Evolutionary conservation across 2,797 vertebrate species (phyloP).

Genomic region (Urosaurus nigricauda): DNA sequence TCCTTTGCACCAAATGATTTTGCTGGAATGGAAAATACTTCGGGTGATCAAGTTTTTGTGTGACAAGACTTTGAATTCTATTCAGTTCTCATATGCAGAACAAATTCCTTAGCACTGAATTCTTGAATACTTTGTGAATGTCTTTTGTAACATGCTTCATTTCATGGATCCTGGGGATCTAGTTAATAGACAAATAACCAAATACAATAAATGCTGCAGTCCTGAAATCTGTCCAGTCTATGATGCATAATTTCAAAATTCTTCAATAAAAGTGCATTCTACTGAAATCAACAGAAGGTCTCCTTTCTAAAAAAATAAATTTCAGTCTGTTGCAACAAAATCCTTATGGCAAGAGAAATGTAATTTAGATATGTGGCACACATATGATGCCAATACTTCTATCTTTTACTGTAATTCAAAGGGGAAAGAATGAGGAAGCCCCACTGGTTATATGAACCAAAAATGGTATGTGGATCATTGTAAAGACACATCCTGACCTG

Average conservation of each 20-base stretch:
- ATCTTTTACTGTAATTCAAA: slow-evolving; percentile 2
- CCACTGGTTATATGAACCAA: slow-evolving; percentile 6
- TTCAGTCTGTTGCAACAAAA: slow-evolving; percentile 8
- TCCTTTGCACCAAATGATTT: neutral
- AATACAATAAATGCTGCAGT: neutral
- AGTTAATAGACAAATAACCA: neutral
- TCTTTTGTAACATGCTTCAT: neutral
- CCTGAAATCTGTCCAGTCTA: neutral
- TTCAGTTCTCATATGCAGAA: neutral
- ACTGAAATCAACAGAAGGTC: slow-evolving; percentile 19
- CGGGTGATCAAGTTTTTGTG: neutral
- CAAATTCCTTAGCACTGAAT: neutral
- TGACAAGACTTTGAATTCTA: neutral
- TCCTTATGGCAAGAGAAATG: neutral
- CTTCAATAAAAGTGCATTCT: neutral
- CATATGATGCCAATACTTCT: neutral
- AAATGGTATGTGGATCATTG: neutral
- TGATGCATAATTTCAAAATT: neutral
- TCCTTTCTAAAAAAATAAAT: neutral
- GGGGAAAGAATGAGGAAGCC: slow-evolving; percentile 20
- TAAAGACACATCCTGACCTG: slow-evolving; percentile 24
- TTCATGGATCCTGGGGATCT: neutral
- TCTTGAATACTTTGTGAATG: neutral
- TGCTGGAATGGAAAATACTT: neutral
- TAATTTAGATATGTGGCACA: neutral